phyloP scores from a whole-genome alignment of 2,888 invertebrate genomes.

The Drosophila sordidula region DNA sequence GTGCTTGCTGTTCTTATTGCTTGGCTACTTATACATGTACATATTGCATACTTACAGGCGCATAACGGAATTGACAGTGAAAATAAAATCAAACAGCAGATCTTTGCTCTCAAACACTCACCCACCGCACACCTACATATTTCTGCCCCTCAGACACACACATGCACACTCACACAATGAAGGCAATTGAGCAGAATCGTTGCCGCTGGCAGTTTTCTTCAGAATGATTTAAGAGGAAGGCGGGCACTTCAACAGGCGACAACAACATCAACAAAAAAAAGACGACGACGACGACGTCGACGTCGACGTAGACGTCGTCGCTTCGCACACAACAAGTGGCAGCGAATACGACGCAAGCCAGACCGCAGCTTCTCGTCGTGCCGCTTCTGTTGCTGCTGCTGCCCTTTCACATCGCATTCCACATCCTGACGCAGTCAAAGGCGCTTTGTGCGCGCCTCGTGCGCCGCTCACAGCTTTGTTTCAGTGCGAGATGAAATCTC shows the following conservation, averaged over 20 bases:
- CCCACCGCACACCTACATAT: constrained; percentile 9
- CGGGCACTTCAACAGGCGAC: constrained; percentile 60
- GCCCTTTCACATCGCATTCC: constrained; percentile 54
- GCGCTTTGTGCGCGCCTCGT: constrained; percentile 68
- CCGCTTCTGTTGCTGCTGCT: constrained; percentile 27
- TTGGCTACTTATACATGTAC: neutral
- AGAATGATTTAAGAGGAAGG: constrained; percentile 35
- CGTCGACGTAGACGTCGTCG: constrained; percentile 14
- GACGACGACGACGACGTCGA: constrained; percentile 3
- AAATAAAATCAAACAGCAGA: constrained; percentile 63
- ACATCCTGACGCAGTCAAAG: constrained; percentile 61
- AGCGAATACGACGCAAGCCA: constrained; percentile 40
- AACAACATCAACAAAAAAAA: constrained; percentile 14
- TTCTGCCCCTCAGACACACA: constrained; percentile 5
- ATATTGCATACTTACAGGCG: constrained; percentile 67
- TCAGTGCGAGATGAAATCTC: constrained; percentile 86
- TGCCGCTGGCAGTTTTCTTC: constrained; percentile 73
- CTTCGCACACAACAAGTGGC: constrained; percentile 68
- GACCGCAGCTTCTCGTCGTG: constrained; percentile 34
- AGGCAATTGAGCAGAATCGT: constrained; percentile 80
- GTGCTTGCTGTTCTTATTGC: constrained; percentile 2
- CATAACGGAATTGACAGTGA: constrained; percentile 66
- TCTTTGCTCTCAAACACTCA: constrained; percentile 18
- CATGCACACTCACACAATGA: constrained; percentile 58
- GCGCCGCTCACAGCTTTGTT: constrained; percentile 66